These are phyloP conservation scores for Zoanthus sansibaricus DNA, from an alignment of 92 coral and sea anemone species.

Conservation along the genomic window DNA sequence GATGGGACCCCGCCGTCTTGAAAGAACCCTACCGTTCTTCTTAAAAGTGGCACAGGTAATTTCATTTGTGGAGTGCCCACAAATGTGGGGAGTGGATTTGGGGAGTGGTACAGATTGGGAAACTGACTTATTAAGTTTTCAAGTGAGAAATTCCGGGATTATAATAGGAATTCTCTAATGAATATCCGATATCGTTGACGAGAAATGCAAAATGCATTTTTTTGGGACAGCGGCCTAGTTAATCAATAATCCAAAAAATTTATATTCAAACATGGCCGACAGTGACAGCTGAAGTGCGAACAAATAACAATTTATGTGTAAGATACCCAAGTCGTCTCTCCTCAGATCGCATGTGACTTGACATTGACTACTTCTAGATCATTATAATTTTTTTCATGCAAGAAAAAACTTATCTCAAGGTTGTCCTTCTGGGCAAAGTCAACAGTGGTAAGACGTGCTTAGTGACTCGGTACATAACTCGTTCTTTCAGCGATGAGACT, in stretches of 20 bases:
- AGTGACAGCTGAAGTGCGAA: conserved; percentile 37
- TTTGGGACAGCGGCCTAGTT: conserved; percentile 15
- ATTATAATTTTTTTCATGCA: conserved; percentile 78
- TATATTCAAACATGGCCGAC: conserved; percentile 40
- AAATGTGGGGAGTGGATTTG: too few relatives aligned
- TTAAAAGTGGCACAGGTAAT: too few relatives aligned
- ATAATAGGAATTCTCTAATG: too few relatives aligned
- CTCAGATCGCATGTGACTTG: conserved; percentile 15
- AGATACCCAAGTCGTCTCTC: neutral
- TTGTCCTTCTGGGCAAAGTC: conserved; percentile 99
- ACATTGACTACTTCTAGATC: neutral
- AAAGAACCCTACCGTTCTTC: too few relatives aligned
- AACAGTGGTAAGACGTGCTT: conserved; percentile 99
- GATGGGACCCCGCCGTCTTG: too few relatives aligned
- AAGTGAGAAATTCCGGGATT: too few relatives aligned
- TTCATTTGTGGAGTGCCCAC: too few relatives aligned
- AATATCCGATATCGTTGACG: too few relatives aligned
- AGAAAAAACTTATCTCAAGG: conserved; percentile 96
- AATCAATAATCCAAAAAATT: neutral
- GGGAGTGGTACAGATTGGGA: too few relatives aligned
- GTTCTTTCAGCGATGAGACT: conserved; percentile 95
- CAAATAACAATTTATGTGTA: conserved; percentile 5
- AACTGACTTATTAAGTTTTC: too few relatives aligned
- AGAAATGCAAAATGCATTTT: neutral
- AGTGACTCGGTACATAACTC: conserved; percentile 95